Conservation (phyloP, 2,797 vertebrate species). For the Microhierax caerulescens region DNA sequence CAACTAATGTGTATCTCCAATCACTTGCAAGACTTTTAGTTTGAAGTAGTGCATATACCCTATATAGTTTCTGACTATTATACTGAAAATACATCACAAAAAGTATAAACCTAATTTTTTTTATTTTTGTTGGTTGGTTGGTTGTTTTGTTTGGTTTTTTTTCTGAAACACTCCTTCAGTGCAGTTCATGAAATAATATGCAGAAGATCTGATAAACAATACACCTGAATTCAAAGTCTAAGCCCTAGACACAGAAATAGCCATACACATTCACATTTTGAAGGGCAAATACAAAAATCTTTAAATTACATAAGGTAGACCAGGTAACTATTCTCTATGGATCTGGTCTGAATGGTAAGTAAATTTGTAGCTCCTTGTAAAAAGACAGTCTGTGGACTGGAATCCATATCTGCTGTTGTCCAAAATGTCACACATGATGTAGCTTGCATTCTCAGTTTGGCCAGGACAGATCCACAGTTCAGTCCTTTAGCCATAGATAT, state of each 20-base stretch:
- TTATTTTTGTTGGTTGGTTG: not conserved
- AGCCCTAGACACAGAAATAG: not conserved
- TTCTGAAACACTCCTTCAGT: not conserved
- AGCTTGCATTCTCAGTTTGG: not conserved
- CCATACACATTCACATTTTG: not conserved
- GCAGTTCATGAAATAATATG: not conserved
- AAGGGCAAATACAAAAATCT: not conserved
- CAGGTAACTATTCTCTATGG: not conserved
- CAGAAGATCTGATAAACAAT: not conserved
- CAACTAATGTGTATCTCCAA: not conserved
- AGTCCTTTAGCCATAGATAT: not conserved
- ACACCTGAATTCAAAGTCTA: slow-evolving; percentile 20
- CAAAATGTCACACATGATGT: not conserved
- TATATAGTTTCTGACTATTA: slow-evolving; percentile 4
- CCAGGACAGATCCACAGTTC: not conserved
- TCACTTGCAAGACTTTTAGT: slow-evolving; percentile 26
- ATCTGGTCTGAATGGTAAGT: not conserved
- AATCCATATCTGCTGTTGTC: not conserved
- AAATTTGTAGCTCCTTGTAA: not conserved
- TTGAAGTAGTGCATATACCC: not conserved
- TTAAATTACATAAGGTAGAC: not conserved
- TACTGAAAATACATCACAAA: slow-evolving; percentile 28
- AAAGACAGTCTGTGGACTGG: not conserved
- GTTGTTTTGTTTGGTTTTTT: too few species aligned
- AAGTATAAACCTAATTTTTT: not conserved